Evolutionary conservation across 2,888 invertebrate genomes (phyloP).

Genomic region (Nephrocerus scutellatus): DNA sequence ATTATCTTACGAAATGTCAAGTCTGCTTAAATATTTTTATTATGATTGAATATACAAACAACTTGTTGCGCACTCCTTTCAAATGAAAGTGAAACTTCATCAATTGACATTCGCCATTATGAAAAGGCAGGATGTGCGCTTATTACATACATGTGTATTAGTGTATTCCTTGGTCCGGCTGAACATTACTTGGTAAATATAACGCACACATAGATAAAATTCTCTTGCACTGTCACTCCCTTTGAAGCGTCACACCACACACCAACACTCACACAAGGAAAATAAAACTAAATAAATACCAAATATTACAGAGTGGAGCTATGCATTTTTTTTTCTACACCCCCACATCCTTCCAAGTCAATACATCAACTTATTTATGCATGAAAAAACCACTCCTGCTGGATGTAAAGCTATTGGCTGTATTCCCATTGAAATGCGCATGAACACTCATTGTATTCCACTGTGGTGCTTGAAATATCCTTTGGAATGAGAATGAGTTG

Average conservation of each 20-base stretch:
- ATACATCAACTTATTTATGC: constrained; percentile 23
- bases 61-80: not conserved
- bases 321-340: too few species aligned
- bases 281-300: too few species aligned
- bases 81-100: constrained; percentile 11
- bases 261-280: constrained; percentile 9
- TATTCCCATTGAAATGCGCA: constrained; percentile 19
- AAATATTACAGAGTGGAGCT: too few species aligned
- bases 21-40: not conserved
- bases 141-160: too few species aligned
- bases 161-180: too few species aligned
- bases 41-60: not conserved
- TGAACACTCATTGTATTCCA: constrained; percentile 14
- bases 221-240: constrained; percentile 18
- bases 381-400: constrained; percentile 24
- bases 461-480: too few species aligned
- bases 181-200: too few species aligned
- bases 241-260: constrained; percentile 11
- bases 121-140: constrained; percentile 9
- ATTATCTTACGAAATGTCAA: not conserved
- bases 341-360: constrained; percentile 23
- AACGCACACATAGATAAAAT: constrained; percentile 10
- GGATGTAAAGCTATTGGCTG: constrained; percentile 23
- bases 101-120: constrained; percentile 19
- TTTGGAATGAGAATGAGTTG: too few species aligned